A percentile compares a stretch with the other conserved stretches of the same genome.
phyloP scores from a whole-genome alignment of 2,797 vertebrate genomes.

The Distichodus sexfasciatus region DNA sequence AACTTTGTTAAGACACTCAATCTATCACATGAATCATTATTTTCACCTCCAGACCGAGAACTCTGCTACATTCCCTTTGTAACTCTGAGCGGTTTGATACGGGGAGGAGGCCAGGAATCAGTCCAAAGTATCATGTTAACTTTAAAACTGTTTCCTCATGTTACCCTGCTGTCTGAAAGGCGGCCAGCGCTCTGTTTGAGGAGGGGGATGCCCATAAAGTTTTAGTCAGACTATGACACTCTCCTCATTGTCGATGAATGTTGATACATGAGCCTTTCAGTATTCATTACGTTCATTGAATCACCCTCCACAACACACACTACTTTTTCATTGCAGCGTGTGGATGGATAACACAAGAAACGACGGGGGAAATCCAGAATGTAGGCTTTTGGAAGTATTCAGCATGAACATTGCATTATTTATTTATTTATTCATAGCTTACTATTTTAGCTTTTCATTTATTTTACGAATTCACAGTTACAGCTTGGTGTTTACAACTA shows the following conservation, averaged over 20 bases:
- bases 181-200: constrained; percentile 1
- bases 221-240: background rate
- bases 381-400: background rate
- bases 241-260: background rate
- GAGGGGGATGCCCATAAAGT: constrained; percentile 4
- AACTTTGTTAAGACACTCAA: constrained; percentile 33
- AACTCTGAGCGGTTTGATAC: constrained; percentile 14
- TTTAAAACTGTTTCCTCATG: constrained; percentile 24
- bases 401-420: background rate
- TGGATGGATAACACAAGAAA: background rate
- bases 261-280: constrained; percentile 21
- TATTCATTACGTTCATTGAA: background rate
- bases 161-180: background rate
- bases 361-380: background rate
- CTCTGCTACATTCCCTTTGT: background rate
- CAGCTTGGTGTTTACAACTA: too few relatives aligned
- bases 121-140: constrained; percentile 2
- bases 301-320: background rate
- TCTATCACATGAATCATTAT: constrained; percentile 10
- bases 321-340: background rate
- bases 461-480: too few relatives aligned
- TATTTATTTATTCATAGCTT: background rate
- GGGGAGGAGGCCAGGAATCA: constrained; percentile 12
- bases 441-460: background rate
- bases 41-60: background rate